Percentiles rank a stretch among this genome's conserved stretches.
These are phyloP conservation scores for Haliaeetus leucogaster DNA, from an alignment of 2,113 vertebrate species.

Conservation along the genomic window DNA sequence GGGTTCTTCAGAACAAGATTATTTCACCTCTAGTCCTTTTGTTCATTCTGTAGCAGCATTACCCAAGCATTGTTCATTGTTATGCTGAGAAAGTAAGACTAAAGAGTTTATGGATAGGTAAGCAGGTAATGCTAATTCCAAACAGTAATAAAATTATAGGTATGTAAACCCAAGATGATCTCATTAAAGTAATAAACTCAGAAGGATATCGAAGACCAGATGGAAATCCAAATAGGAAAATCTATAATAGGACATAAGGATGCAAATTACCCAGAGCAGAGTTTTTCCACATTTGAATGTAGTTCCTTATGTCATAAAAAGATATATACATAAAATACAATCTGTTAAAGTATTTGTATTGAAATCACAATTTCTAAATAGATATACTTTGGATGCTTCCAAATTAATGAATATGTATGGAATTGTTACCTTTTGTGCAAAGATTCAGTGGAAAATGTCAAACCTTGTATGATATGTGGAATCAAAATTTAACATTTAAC, in stretches of 20 bases:
- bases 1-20: background rate
- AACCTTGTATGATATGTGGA: background rate
- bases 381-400: slow-evolving; percentile 13
- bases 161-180: slow-evolving; percentile 65
- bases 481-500: slow-evolving; percentile 15
- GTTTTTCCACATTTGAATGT: slow-evolving; percentile 71
- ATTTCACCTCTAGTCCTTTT: background rate
- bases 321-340: slow-evolving; percentile 74
- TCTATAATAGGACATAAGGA: slow-evolving; percentile 74
- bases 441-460: slow-evolving; percentile 31
- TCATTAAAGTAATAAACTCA: slow-evolving; percentile 73
- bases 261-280: slow-evolving; percentile 71
- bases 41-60: background rate
- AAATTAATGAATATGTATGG: slow-evolving; percentile 50
- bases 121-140: slow-evolving; percentile 50
- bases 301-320: slow-evolving; percentile 71
- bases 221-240: slow-evolving; percentile 74
- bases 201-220: slow-evolving; percentile 68
- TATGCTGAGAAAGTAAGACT: slow-evolving; percentile 17
- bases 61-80: background rate
- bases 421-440: slow-evolving; percentile 28
- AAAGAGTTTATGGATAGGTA: slow-evolving; percentile 27
- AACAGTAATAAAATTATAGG: slow-evolving; percentile 62
- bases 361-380: slow-evolving; percentile 64
- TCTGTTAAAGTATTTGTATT: slow-evolving; percentile 72